Evolutionary conservation across 1,140 invertebrate species (phyloP).

Genomic region (Drosophila auraria): DNA sequence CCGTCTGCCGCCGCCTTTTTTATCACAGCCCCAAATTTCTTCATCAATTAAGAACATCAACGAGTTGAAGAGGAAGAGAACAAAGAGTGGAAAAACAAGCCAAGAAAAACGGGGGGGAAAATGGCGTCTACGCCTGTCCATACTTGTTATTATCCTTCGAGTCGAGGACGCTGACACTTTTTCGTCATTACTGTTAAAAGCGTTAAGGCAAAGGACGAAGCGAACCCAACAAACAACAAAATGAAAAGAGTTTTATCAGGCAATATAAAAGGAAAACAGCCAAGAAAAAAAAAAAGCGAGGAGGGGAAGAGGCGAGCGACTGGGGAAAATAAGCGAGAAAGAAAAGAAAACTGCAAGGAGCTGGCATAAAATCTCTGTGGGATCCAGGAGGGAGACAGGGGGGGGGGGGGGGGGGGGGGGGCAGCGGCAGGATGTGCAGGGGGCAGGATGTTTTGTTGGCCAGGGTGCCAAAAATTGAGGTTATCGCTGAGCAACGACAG

Average conservation of each 20-base stretch:
- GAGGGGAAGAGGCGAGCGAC: background rate
- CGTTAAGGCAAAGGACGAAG: conserved; percentile 68
- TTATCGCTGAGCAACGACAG: conserved; percentile 68
- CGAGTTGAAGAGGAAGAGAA: conserved; percentile 60
- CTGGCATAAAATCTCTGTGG: conserved; percentile 71
- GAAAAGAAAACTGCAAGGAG: conserved; percentile 62
- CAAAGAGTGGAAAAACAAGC: conserved; percentile 24
- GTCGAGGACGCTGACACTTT: conserved; percentile 83
- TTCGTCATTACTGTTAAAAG: conserved; percentile 84
- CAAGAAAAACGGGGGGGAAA: conserved; percentile 31
- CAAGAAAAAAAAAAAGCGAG: conserved; percentile 5
- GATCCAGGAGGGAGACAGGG: background rate
- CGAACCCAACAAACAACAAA: conserved; percentile 66
- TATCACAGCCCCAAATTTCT: conserved; percentile 78
- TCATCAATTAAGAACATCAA: conserved; percentile 83
- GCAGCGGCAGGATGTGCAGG: conserved; percentile 30
- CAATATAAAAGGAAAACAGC: conserved; percentile 43
- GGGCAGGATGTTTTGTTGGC: conserved; percentile 73
- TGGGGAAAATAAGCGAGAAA: conserved; percentile 17
- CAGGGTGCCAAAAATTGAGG: conserved; percentile 81
- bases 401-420: background rate
- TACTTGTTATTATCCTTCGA: conserved; percentile 82
- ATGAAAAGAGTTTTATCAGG: conserved; percentile 81
- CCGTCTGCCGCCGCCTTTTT: conserved; percentile 30
- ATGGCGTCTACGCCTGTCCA: conserved; percentile 71